Percentiles rank a stretch among this genome's conserved stretches.
phyloP scores from a whole-genome alignment of 2,888 invertebrate genomes.

The Tanypteryx hageni region DNA sequence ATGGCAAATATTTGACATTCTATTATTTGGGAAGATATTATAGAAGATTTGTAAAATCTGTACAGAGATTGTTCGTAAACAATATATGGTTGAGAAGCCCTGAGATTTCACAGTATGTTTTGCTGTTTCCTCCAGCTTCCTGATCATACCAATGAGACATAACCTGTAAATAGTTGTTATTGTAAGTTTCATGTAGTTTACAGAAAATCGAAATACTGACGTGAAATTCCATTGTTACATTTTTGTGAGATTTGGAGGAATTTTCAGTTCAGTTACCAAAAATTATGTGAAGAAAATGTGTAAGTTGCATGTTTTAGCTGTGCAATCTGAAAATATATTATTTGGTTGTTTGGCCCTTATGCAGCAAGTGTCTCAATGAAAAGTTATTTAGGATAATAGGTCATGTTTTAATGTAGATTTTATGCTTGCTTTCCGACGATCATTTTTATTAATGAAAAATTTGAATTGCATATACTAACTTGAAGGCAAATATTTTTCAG shows the following conservation, averaged over 20 bases:
- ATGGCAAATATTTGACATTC: slow-evolving; percentile 21
- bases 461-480: too few relatives aligned
- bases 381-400: too few relatives aligned
- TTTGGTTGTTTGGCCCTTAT: too few relatives aligned
- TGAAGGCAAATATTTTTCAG: too few relatives aligned
- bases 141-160: not conserved
- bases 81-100: slow-evolving; percentile 59
- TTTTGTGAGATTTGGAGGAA: not conserved
- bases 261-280: not conserved
- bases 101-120: slow-evolving; percentile 45
- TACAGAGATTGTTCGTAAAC: slow-evolving; percentile 63
- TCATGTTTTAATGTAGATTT: too few relatives aligned
- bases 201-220: not conserved
- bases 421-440: too few relatives aligned
- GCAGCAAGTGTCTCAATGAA: too few relatives aligned
- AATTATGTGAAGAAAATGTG: not conserved
- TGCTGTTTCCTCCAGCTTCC: slow-evolving; percentile 34
- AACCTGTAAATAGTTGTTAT: not conserved
- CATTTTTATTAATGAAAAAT: too few relatives aligned
- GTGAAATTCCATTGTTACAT: not conserved
- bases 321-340: too few relatives aligned
- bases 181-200: not conserved
- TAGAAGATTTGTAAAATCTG: slow-evolving; percentile 62
- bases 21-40: slow-evolving; percentile 49
- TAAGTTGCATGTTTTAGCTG: too few relatives aligned